Evolutionary conservation across 37 sponge, comb jelly and placozoan genomes (phyloP).

Genomic region (Aplysina aerophoba): DNA sequence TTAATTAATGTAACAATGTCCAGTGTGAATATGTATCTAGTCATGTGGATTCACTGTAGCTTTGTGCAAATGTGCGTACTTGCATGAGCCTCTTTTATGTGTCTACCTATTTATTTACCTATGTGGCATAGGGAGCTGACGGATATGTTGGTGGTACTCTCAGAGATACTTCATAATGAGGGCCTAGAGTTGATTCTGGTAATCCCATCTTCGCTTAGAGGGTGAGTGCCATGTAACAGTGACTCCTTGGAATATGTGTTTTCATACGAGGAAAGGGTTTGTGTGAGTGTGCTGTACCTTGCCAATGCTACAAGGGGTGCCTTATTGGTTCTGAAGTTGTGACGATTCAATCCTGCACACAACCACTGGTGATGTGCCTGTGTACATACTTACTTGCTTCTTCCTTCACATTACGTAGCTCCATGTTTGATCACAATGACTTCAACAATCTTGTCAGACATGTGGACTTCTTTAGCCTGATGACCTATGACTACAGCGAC

Average conservation of each 20-base stretch:
- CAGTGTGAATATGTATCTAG: too few relatives aligned
- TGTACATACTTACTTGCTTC: too few relatives aligned
- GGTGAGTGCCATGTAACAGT: slow-evolving; percentile 35
- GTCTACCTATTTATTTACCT: not conserved
- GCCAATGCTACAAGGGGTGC: too few relatives aligned
- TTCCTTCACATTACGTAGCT: not conserved
- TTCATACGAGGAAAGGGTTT: not conserved
- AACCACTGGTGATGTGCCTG: too few relatives aligned
- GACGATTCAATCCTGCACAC: too few relatives aligned
- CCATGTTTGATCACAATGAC: slow-evolving; percentile 80
- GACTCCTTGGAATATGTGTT: not conserved
- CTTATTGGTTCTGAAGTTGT: too few relatives aligned
- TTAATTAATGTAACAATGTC: too few relatives aligned
- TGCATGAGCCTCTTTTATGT: not conserved
- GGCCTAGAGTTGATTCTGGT: slow-evolving; percentile 73
- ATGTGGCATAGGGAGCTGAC: slow-evolving; percentile 72
- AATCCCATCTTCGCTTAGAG: slow-evolving; percentile 68
- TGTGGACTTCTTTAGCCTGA: slow-evolving; percentile 92
- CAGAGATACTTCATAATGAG: slow-evolving; percentile 47
- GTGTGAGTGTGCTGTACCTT: too few relatives aligned
- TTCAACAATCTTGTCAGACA: slow-evolving; percentile 70
- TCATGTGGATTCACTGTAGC: too few relatives aligned
- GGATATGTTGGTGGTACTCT: slow-evolving; percentile 45
- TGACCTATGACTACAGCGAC: slow-evolving; percentile 94
- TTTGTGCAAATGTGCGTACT: not conserved